phyloP scores from a whole-genome alignment of 35 echinoderm and acorn worm genomes.

The Acanthaster planci region DNA sequence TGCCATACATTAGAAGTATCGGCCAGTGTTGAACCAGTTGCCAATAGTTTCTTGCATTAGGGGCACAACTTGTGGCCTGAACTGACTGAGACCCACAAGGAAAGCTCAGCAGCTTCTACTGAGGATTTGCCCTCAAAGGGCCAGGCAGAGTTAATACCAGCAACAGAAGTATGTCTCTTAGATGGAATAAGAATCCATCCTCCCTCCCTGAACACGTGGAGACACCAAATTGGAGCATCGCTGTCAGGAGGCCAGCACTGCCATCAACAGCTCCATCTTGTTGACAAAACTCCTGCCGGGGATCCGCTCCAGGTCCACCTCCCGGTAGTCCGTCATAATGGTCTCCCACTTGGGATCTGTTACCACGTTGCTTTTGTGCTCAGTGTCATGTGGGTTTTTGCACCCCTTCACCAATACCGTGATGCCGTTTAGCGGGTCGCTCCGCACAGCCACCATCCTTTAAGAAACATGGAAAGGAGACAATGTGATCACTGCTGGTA shows the following conservation, averaged over 20 bases:
- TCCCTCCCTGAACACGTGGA: too few relatives aligned
- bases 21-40: too few relatives aligned
- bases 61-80: too few relatives aligned
- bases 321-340: slow-evolving; percentile 59
- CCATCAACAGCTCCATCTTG: slow-evolving; percentile 86
- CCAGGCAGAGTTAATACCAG: too few relatives aligned
- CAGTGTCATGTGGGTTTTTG: slow-evolving; percentile 30
- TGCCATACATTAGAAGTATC: too few relatives aligned
- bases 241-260: slow-evolving; percentile 47
- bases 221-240: too few relatives aligned
- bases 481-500: not conserved
- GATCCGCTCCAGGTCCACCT: slow-evolving; percentile 79
- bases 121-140: too few relatives aligned
- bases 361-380: slow-evolving; percentile 71
- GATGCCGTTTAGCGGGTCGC: slow-evolving; percentile 68
- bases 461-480: slow-evolving; percentile 5
- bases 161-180: too few relatives aligned
- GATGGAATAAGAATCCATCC: too few relatives aligned
- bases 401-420: slow-evolving; percentile 75
- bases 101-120: too few relatives aligned
- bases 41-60: too few relatives aligned
- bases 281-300: slow-evolving; percentile 86
- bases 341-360: slow-evolving; percentile 84
- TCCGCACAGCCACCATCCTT: slow-evolving; percentile 77
- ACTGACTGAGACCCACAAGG: too few relatives aligned